Evolutionary conservation across 2,797 vertebrate genomes (phyloP), one percentile per base, ranked within the genome.

Genomic region (Coregonus ussuriensis): DNA sequence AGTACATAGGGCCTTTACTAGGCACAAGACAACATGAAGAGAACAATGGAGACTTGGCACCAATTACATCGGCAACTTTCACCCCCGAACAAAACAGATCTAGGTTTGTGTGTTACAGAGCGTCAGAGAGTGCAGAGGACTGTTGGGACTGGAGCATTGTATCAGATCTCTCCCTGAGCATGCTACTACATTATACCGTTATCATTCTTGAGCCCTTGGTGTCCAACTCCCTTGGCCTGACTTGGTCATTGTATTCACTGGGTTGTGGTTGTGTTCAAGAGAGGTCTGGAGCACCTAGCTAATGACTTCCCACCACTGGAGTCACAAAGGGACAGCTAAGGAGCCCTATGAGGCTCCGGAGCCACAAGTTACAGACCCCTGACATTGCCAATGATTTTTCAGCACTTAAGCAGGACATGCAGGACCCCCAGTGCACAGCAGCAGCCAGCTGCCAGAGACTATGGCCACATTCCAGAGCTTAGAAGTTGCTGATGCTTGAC

Each of bases 241-340:
- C 21, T 11, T 29, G 21, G 3, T 63, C 4, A 63, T 63, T 63
- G 21, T 78, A 81, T 11, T 13, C 29, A 70, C 72, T 13, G 51
- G 75, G 16, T 74, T 52, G 69, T 6, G 79, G 77, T 75, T 81
- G 67, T 83, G 85, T 67, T 89, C 83, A 86, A 79, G 81, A 88
- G 87, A 87, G 67, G 51, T 70, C 59, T 63, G 74, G 76, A 37
- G 25, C 37, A 66, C 54, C 35, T 0, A 53, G 78, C 71, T 72
- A 62, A 21, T 72, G 63, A 79, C 74, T 76, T 81, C 84, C 84
- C 70, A 74, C 74, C 21, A 74, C 63, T 74, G 29, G 33, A 74
- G 31, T 31, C 14, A 35, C 29, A 18, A 35, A 35, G 31, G 31
- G 56, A 59, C n/a, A 31, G 14, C 65, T 35, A 62, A 62, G 21